Percentiles rank a stretch among this genome's conserved stretches.
Evolutionary conservation across 2,113 vertebrate genomes (phyloP).

Genomic region (Pollachius pollachius): DNA sequence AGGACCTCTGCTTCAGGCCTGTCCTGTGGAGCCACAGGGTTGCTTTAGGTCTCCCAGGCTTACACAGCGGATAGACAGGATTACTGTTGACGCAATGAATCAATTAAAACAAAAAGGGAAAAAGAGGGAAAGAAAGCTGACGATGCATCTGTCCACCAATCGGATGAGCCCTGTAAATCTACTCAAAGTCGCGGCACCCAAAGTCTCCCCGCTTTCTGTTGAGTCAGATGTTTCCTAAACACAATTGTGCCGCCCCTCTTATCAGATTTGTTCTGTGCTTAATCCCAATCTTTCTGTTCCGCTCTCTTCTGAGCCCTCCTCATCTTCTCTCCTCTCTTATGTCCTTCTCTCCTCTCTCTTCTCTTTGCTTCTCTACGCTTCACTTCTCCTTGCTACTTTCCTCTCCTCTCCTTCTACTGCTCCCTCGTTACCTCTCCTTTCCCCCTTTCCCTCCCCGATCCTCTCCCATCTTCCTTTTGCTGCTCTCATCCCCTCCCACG

Average conservation of each 20-base stretch:
- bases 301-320: no score
- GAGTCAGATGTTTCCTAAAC: constrained; percentile 8
- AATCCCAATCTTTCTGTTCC: not conserved
- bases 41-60: constrained; percentile 6
- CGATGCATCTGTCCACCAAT: constrained; percentile 12
- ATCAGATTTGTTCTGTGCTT: not conserved
- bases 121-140: constrained; percentile 25
- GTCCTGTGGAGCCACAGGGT: no score
- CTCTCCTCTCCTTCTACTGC: constrained; percentile 19
- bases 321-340: no score
- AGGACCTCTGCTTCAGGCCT: no score
- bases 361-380: not conserved
- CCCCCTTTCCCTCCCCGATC: no score
- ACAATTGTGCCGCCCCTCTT: not conserved
- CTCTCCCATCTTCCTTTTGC: no score
- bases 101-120: constrained; percentile 29
- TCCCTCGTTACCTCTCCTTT: no score
- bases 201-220: not conserved
- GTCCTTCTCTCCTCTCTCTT: not conserved
- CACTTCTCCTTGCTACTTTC: not conserved
- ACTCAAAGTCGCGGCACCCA: constrained; percentile 2
- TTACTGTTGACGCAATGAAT: constrained; percentile 40
- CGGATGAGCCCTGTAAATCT: constrained; percentile 15
- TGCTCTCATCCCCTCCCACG: not conserved
- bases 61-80: constrained; percentile 20